These are phyloP conservation scores for Hirundo rustica DNA, from an alignment of 2,797 vertebrate genomes.

Conservation along the genomic window DNA sequence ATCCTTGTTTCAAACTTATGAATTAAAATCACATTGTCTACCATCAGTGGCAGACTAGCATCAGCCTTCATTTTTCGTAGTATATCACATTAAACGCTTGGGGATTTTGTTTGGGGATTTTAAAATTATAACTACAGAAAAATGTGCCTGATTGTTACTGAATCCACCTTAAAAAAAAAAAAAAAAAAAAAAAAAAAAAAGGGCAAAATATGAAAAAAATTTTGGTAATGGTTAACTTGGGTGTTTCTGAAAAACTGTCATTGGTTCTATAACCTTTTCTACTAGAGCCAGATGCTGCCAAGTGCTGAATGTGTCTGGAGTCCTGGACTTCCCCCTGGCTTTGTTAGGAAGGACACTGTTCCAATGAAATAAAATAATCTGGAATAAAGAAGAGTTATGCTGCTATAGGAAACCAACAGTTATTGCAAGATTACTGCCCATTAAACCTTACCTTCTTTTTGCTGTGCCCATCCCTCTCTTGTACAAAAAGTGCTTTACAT, in stretches of 20 bases:
- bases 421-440: neutral
- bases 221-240: neutral
- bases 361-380: neutral
- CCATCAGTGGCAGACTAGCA: neutral
- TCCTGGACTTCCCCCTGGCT: neutral
- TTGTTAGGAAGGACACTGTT: neutral
- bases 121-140: neutral
- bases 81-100: neutral
- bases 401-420: neutral
- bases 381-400: neutral
- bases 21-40: neutral
- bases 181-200: neutral
- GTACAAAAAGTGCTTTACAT: neutral
- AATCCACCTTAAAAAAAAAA: neutral
- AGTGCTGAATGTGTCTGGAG: neutral
- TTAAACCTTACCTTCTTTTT: neutral
- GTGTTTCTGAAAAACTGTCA: neutral
- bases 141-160: neutral
- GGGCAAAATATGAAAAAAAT: neutral
- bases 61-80: neutral
- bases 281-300: neutral
- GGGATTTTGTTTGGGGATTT: neutral
- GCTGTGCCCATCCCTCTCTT: neutral
- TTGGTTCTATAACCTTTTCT: neutral
- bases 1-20: neutral